phyloP scores from a whole-genome alignment of 1,140 invertebrate species.

The Lordiphosa collinella region DNA sequence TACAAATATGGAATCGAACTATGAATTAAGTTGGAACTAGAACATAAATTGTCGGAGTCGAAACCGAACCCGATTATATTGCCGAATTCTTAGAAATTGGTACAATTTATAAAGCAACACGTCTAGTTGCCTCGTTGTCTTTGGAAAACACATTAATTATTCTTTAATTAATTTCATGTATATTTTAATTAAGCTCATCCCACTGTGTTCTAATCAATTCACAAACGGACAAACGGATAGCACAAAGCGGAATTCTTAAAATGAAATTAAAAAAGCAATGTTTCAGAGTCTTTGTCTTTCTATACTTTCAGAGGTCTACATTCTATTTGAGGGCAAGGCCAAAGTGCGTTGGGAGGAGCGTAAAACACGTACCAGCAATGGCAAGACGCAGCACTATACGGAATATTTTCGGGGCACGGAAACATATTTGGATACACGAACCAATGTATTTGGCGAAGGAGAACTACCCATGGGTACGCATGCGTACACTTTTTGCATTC shows the following conservation, averaged over 20 bases:
- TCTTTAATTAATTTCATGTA: no score
- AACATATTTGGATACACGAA: slow-evolving; percentile 40
- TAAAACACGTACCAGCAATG: slow-evolving; percentile 24
- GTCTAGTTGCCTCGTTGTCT: no score
- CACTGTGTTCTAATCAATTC: no score
- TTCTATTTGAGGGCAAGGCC: slow-evolving; percentile 55
- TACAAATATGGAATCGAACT: no score
- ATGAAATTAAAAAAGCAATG: background rate
- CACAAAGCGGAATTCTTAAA: background rate
- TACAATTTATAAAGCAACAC: no score
- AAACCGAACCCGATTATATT: no score
- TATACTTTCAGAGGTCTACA: slow-evolving; percentile 45
- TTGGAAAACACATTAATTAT: no score
- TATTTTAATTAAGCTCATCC: no score
- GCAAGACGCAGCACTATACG: slow-evolving; percentile 36
- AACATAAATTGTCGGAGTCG: no score
- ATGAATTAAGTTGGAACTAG: no score
- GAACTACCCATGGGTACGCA: slow-evolving; percentile 50
- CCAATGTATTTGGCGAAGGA: slow-evolving; percentile 36
- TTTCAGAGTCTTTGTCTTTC: background rate
- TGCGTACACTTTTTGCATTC: slow-evolving; percentile 59
- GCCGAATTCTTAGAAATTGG: no score
- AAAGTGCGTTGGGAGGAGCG: slow-evolving; percentile 64
- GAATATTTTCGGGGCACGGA: slow-evolving; percentile 45
- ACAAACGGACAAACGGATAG: no score